Conservation (phyloP, 2,888 invertebrate species). For the Xestobium rufovillosum region DNA sequence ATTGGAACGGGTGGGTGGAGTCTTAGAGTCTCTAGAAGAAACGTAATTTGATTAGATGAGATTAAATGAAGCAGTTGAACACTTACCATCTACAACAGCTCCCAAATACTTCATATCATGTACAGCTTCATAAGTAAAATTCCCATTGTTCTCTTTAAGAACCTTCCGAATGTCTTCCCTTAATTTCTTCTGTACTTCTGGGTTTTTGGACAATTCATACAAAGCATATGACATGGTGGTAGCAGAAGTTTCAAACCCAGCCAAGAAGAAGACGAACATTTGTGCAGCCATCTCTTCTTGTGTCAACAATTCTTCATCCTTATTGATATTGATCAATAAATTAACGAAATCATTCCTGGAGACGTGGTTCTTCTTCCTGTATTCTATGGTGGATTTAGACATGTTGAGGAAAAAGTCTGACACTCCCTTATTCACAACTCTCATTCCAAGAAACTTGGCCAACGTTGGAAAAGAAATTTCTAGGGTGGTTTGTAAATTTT, state of each 20-base stretch:
- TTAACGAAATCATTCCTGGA: constrained; percentile 28
- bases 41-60: neutral
- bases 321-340: constrained; percentile 26
- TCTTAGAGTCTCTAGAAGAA: constrained; percentile 35
- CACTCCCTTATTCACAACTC: constrained; percentile 22
- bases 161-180: constrained; percentile 38
- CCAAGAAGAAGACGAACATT: constrained; percentile 51
- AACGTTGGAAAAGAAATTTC: constrained; percentile 21
- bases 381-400: constrained; percentile 28
- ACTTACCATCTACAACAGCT: constrained; percentile 28
- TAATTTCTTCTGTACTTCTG: constrained; percentile 41
- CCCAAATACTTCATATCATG: constrained; percentile 45
- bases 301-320: constrained; percentile 21
- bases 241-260: constrained; percentile 56
- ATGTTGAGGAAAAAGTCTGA: constrained; percentile 30
- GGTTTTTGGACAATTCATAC: constrained; percentile 45
- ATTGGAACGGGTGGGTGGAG: constrained; percentile 34
- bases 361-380: constrained; percentile 27
- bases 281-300: constrained; percentile 43
- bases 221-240: constrained; percentile 50
- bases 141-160: constrained; percentile 32
- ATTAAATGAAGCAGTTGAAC: neutral
- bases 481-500: constrained; percentile 12
- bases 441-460: constrained; percentile 17
- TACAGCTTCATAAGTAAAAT: constrained; percentile 41